A percentile compares a stretch with the other conserved stretches of the same genome.
These are phyloP conservation scores for Sitobion miscanthi DNA, from an alignment of 1,140 invertebrate species.

Conservation along the genomic window DNA sequence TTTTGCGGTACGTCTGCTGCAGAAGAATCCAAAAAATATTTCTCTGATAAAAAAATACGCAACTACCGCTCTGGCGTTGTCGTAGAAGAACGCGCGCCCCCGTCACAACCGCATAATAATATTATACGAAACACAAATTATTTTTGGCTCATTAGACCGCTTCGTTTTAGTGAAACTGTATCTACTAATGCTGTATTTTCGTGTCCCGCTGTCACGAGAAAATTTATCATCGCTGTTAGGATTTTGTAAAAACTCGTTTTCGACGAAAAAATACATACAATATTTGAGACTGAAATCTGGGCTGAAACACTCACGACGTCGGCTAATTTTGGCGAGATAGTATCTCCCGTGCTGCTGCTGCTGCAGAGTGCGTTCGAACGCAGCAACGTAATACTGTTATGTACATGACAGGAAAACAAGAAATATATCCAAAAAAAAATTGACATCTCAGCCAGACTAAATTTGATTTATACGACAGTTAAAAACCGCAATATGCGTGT, in stretches of 20 bases:
- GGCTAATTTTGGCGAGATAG: conserved; percentile 7
- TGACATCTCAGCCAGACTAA: conserved; percentile 4
- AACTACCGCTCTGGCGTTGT: neutral
- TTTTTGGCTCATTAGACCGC: neutral
- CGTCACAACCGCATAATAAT: no score
- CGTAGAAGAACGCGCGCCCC: neutral
- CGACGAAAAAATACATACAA: no score
- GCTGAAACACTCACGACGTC: neutral
- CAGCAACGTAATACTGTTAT: neutral
- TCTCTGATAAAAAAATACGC: neutral
- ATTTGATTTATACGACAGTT: conserved; percentile 33
- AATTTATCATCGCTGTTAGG: neutral
- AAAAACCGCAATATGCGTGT: conserved; percentile 5
- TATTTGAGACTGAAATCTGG: neutral
- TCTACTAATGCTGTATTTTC: neutral
- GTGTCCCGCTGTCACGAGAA: neutral
- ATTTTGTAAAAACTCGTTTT: neutral
- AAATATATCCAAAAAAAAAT: conserved; percentile 31
- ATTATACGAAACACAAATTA: neutral
- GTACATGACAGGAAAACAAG: conserved; percentile 15
- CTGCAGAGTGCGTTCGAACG: no score
- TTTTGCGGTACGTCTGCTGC: no score
- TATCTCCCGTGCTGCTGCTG: neutral
- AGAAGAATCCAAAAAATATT: neutral
- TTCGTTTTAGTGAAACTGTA: neutral